Conservation (phyloP, 2,113 vertebrate genomes). For the Prietella phreatophila region DNA sequence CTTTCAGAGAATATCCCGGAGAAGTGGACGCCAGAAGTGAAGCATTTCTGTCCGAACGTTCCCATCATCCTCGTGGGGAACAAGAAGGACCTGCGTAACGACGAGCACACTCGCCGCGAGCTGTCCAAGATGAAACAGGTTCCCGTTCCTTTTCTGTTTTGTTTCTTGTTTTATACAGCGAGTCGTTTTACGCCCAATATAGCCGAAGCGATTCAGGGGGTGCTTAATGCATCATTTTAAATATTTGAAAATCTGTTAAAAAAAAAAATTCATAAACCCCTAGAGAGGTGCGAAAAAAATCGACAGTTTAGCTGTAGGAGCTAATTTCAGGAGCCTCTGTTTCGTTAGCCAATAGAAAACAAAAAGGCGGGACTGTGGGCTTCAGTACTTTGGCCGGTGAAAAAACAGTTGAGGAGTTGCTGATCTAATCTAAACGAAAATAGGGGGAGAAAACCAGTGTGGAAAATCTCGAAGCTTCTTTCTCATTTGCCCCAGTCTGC, state of each 20-base stretch:
- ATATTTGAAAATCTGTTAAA: neutral
- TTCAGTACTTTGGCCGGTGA: neutral
- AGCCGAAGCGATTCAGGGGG: neutral
- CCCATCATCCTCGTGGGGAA: slow-evolving; percentile 98
- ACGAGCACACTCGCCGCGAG: slow-evolving; percentile 89
- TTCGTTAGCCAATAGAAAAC: neutral
- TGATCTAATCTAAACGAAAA: neutral
- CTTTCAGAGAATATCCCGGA: slow-evolving; percentile 92
- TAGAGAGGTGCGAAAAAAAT: too few relatives aligned
- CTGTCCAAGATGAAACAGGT: slow-evolving; percentile 99
- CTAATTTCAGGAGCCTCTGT: neutral
- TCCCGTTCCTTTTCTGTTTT: neutral
- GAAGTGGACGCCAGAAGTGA: slow-evolving; percentile 98
- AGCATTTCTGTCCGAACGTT: slow-evolving; percentile 96
- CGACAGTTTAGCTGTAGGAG: too few relatives aligned
- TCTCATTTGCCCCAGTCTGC: neutral
- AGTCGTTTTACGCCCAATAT: neutral
- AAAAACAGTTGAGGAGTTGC: neutral
- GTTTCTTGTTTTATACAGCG: neutral
- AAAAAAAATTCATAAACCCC: too few relatives aligned
- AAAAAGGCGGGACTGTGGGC: too few relatives aligned
- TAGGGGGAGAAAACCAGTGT: neutral
- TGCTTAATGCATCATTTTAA: neutral
- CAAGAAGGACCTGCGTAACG: slow-evolving; percentile 95
- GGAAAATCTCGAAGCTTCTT: too few relatives aligned